These are phyloP conservation scores for Colossoma macropomum DNA, from an alignment of 2,113 vertebrate species.

Conservation along the genomic window DNA sequence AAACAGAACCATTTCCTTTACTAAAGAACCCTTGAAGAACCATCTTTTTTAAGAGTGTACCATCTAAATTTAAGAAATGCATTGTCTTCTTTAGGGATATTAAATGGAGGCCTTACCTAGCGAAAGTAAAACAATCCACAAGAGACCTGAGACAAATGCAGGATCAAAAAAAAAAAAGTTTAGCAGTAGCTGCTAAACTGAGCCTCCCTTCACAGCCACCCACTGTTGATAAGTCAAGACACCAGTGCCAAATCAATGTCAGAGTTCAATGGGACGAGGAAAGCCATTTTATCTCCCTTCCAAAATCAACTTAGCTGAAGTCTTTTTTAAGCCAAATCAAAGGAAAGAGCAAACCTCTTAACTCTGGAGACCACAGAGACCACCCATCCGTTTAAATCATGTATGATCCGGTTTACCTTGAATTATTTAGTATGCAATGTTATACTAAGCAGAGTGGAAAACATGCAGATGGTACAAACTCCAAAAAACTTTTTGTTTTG, in stretches of 20 bases:
- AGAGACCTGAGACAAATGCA: neutral
- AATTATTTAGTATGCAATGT: conserved; percentile 24
- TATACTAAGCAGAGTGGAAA: conserved; percentile 34
- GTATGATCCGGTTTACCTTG: conserved; percentile 14
- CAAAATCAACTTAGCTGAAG: conserved; percentile 31
- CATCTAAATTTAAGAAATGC: too few relatives aligned
- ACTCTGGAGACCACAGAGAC: neutral
- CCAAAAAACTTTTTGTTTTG: neutral
- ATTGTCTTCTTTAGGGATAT: too few relatives aligned
- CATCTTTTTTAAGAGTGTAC: too few relatives aligned
- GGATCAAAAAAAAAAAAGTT: neutral
- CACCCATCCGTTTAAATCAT: conserved; percentile 26
- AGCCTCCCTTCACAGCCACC: neutral
- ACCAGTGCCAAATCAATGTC: neutral
- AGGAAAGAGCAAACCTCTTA: conserved; percentile 1
- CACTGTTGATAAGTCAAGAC: neutral
- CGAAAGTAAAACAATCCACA: neutral
- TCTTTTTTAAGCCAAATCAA: conserved; percentile 6
- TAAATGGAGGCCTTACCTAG: too few relatives aligned
- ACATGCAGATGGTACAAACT: conserved; percentile 1
- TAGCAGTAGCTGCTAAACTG: neutral
- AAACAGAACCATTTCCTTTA: too few relatives aligned
- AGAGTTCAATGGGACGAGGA: neutral
- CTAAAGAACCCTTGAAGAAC: too few relatives aligned
- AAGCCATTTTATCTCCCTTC: conserved; percentile 8